These are phyloP conservation scores for Plusia festucae DNA, from an alignment of 2,888 invertebrate genomes.

Conservation along the genomic window DNA sequence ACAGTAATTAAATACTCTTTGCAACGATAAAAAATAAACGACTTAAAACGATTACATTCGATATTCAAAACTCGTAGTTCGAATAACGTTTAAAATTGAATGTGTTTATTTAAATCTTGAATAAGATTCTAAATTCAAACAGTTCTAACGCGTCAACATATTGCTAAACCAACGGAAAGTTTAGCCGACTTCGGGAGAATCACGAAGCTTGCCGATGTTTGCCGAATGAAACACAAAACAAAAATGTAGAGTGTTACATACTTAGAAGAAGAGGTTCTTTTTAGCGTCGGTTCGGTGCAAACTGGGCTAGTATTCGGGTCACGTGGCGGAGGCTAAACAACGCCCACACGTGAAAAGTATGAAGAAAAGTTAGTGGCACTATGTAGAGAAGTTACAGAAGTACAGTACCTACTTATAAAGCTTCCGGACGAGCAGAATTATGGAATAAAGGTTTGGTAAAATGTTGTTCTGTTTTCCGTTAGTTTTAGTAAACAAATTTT, in stretches of 20 bases:
- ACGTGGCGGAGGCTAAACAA: conserved; percentile 59
- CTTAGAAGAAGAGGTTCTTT: conserved; percentile 30
- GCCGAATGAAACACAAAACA: conserved; percentile 29
- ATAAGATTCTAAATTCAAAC: not conserved
- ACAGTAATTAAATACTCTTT: not conserved
- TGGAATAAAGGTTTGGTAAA: too few relatives aligned
- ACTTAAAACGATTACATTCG: too few relatives aligned
- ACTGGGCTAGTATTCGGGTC: conserved; percentile 53
- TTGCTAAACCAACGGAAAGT: conserved; percentile 36
- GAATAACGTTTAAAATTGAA: not conserved
- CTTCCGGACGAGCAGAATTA: not conserved
- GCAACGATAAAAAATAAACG: too few relatives aligned
- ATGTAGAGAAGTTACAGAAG: conserved; percentile 22
- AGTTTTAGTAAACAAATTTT: too few relatives aligned
- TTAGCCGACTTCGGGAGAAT: conserved; percentile 21
- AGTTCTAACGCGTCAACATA: not conserved
- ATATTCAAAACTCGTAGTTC: not conserved
- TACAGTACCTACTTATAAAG: conserved; percentile 10
- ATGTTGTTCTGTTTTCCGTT: too few relatives aligned
- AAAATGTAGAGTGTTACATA: conserved; percentile 39
- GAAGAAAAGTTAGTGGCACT: conserved; percentile 33
- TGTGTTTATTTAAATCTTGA: not conserved
- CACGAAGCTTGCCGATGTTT: conserved; percentile 7
- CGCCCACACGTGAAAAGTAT: conserved; percentile 54
- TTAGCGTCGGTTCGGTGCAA: conserved; percentile 23